Base-by-base conservation (phyloP, 2,113 vertebrate species). In the Phocoena sinus region DNA sequence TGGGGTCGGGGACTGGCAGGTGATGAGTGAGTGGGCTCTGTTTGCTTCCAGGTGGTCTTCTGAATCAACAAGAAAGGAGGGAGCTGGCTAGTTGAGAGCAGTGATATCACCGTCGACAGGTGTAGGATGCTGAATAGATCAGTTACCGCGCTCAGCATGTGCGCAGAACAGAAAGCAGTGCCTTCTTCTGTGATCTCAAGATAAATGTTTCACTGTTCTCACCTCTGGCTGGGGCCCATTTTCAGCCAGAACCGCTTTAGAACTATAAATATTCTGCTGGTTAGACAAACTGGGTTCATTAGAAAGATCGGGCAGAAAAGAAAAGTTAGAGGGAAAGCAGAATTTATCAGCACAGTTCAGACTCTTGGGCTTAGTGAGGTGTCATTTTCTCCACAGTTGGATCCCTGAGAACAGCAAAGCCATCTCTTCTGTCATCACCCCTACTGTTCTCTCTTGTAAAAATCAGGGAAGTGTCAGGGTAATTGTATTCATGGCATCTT, bases 401-500 rank as follows among this genome's bases (percentile, higher is more conserved):
- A 67, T 96, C 95, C 93, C 60, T 38, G 95, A 83, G 68, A 92
- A 94, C 58, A 89, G 62, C 33, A 33, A 89, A 97, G 9, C 74
- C 50, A 0, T 20, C n/a, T 97, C 95, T 95, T 80, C 93, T 95
- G 60, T 98, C 0, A 0, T 74, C 92, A 94, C 70, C 31, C 8
- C 1, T 92, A 1, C 77, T 93, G 91, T 63, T 97, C 81, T 91
- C 86, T 88, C 86, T 73, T 12, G 1, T 89, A 73, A 76, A 67
- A 97, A 90, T 63, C 41, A 76, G 87, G 90, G 74, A 91, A 41
- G 65, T 53, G n/a, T 85, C 67, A 89, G 70, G 60, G 95, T 96
- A 98, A 98, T 95, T 98, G 95, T 89, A 94, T 96, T 97, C 83
- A 41, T 83, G 63, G 97, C 38, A 53, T 93, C 94, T 96, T 96